Percentiles rank a stretch among this genome's conserved stretches.
phyloP scores from a whole-genome alignment of 2,888 invertebrate genomes.

The Sericinus montela region DNA sequence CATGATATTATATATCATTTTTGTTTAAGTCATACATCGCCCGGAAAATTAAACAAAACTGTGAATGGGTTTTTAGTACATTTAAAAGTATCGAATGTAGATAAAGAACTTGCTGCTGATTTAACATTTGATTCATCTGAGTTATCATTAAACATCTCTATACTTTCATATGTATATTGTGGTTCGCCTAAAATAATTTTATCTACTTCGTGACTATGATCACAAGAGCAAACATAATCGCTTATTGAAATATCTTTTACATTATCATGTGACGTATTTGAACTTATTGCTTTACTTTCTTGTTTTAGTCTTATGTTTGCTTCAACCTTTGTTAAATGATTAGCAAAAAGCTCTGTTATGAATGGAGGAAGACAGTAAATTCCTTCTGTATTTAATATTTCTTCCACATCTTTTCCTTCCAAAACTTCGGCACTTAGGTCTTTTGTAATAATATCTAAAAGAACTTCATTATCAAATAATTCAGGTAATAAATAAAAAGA shows the following conservation, averaged over 20 bases:
- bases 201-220: neutral
- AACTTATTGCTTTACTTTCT: neutral
- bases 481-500: neutral
- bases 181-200: neutral
- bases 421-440: too few species aligned
- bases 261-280: neutral
- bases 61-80: slow-evolving; percentile 2
- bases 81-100: slow-evolving; percentile 10
- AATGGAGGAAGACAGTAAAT: too few species aligned
- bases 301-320: neutral
- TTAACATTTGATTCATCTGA: slow-evolving; percentile 7
- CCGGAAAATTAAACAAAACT: neutral
- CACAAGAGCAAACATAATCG: neutral
- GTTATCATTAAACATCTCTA: neutral
- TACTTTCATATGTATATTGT: neutral
- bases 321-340: neutral
- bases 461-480: neutral
- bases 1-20: neutral
- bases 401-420: too few species aligned
- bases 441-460: neutral
- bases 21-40: neutral
- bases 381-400: too few species aligned
- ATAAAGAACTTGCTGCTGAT: slow-evolving; percentile 11
- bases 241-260: neutral
- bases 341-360: neutral